phyloP scores from a whole-genome alignment of 1,140 invertebrate species.

The Trachymyrmex septentrionalis region DNA sequence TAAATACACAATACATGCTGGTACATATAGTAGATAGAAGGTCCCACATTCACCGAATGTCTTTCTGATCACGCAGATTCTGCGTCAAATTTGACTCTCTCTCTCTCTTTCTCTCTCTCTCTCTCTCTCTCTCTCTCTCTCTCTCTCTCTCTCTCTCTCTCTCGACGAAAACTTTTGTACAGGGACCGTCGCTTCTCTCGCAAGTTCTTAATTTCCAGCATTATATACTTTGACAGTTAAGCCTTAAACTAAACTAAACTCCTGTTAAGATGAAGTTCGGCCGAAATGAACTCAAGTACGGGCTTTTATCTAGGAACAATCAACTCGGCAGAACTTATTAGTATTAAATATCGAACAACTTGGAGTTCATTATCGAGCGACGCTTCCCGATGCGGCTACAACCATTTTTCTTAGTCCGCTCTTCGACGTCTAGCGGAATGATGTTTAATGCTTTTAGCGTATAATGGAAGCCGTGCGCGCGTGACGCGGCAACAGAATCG shows the following conservation, averaged over 20 bases:
- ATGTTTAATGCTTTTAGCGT: conserved; percentile 16
- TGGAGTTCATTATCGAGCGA: neutral
- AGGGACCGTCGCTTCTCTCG: neutral
- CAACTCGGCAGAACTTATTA: neutral
- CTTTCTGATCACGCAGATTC: conserved; percentile 33
- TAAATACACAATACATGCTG: neutral
- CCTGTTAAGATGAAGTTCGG: conserved; percentile 2
- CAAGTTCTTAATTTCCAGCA: conserved; percentile 47
- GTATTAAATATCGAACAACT: conserved; percentile 2
- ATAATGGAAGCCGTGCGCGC: conserved; percentile 25
- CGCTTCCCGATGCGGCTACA: neutral
- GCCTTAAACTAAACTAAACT: conserved; percentile 28
- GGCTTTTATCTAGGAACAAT: conserved; percentile 12
- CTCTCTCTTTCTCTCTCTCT: neutral
- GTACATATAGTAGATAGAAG: neutral
- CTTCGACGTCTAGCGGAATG: neutral
- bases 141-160: neutral
- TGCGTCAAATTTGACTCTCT: conserved; percentile 2
- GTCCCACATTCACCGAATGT: conserved; percentile 4
- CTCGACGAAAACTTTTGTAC: conserved; percentile 23
- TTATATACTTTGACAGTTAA: conserved; percentile 30
- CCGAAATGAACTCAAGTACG: conserved; percentile 28
- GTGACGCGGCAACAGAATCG: conserved; percentile 36
- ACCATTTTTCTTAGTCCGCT: neutral
- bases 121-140: neutral